Evolutionary conservation across 2,797 vertebrate genomes (phyloP).

Genomic region (Melanogrammus aeglefinus): DNA sequence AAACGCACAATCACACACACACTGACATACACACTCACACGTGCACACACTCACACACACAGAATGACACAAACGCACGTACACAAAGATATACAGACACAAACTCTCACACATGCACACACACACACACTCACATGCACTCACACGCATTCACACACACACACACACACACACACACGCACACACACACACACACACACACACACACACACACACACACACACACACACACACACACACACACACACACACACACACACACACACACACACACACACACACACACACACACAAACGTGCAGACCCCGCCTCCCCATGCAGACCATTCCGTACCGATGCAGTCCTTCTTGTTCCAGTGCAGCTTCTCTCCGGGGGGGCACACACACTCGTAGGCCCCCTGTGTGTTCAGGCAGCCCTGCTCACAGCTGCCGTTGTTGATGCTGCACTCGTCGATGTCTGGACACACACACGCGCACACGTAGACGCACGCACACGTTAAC

Average conservation of each 20-base stretch:
- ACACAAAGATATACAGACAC: no score
- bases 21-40: slow-evolving; percentile 3
- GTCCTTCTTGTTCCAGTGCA: slow-evolving; percentile 97
- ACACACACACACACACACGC: slow-evolving; percentile 3
- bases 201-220: not conserved
- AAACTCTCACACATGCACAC: no score
- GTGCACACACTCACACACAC: no score
- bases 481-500: slow-evolving; percentile 1
- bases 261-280: not conserved
- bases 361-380: slow-evolving; percentile 83
- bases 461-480: not conserved
- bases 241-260: not conserved
- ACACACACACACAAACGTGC: not conserved
- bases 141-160: slow-evolving; percentile 9
- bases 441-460: slow-evolving; percentile 97
- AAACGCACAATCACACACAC: slow-evolving; percentile 4
- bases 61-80: slow-evolving; percentile 6
- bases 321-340: slow-evolving; percentile 80
- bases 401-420: slow-evolving; percentile 85
- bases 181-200: slow-evolving; percentile 9
- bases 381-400: slow-evolving; percentile 87
- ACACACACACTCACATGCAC: not conserved
- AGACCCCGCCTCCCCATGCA: not conserved
- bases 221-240: not conserved
- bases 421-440: slow-evolving; percentile 88